Evolutionary conservation across 2,113 vertebrate genomes (phyloP).

Genomic region (Lota lota): DNA sequence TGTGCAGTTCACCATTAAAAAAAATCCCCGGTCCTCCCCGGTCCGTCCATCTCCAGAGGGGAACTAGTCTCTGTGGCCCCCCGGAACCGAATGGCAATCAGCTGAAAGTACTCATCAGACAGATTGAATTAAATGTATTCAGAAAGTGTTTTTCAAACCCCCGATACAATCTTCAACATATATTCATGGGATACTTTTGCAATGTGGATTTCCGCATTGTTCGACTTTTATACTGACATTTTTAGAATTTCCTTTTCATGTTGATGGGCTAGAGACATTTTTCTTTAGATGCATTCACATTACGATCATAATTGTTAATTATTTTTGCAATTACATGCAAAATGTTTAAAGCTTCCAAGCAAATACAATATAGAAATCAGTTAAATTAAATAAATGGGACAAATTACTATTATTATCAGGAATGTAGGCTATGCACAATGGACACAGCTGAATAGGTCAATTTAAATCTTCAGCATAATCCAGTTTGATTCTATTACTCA

Average conservation of each 20-base stretch:
- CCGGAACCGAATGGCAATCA: not conserved
- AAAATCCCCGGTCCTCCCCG: not conserved
- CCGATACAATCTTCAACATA: constrained; percentile 2
- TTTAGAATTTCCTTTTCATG: not conserved
- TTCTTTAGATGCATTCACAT: constrained; percentile 19
- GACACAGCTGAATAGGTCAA: constrained; percentile 52
- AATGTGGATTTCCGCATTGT: not conserved
- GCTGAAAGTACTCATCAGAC: not conserved
- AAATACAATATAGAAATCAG: constrained; percentile 1
- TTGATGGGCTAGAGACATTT: constrained; percentile 13
- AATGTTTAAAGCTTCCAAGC: not conserved
- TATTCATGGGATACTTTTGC: not conserved
- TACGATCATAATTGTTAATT: constrained; percentile 3
- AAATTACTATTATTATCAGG: constrained; percentile 22
- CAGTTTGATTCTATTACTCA: constrained; percentile 55
- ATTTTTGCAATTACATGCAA: constrained; percentile 14
- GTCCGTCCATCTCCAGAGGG: constrained; percentile 32
- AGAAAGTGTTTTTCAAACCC: not conserved
- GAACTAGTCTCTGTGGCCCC: not conserved
- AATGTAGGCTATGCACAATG: constrained; percentile 60
- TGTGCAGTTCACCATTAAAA: constrained; percentile 29
- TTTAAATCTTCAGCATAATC: constrained; percentile 40
- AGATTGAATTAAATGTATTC: not conserved
- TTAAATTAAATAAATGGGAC: not conserved
- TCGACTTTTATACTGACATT: constrained; percentile 12